phyloP scores from a whole-genome alignment of 2,797 vertebrate genomes.

The Gambusia yucatana region DNA sequence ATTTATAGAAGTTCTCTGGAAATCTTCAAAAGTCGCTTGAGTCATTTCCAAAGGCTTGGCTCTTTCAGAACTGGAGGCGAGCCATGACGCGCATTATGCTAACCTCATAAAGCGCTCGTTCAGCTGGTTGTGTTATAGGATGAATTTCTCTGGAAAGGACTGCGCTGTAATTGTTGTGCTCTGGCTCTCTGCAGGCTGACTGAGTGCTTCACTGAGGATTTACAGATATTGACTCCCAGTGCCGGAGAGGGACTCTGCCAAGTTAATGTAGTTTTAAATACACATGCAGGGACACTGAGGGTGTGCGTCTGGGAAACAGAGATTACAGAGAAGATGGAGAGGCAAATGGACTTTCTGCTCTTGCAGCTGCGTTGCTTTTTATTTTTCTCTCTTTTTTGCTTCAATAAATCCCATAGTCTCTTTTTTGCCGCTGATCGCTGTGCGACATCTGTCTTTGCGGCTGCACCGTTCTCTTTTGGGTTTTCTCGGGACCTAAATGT shows the following conservation, averaged over 20 bases:
- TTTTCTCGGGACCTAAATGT: slow-evolving; percentile 53
- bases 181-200: slow-evolving; percentile 27
- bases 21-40: background rate
- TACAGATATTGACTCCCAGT: slow-evolving; percentile 43
- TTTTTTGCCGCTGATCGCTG: slow-evolving; percentile 32
- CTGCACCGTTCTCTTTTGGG: slow-evolving; percentile 37
- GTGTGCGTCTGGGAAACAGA: slow-evolving; percentile 24
- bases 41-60: background rate
- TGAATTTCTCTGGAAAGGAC: slow-evolving; percentile 29
- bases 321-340: slow-evolving; percentile 16
- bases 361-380: slow-evolving; percentile 5
- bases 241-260: slow-evolving; percentile 17
- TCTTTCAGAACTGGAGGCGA: background rate
- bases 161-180: slow-evolving; percentile 4
- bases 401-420: slow-evolving; percentile 12
- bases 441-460: slow-evolving; percentile 32
- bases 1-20: background rate
- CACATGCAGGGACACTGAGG: slow-evolving; percentile 18
- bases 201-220: slow-evolving; percentile 45
- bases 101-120: slow-evolving; percentile 8
- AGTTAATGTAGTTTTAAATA: slow-evolving; percentile 52
- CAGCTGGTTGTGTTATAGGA: slow-evolving; percentile 14
- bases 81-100: background rate
- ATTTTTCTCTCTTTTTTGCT: slow-evolving; percentile 11
- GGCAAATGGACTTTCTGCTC: slow-evolving; percentile 30